Evolutionary conservation across 2,888 invertebrate species (phyloP), one percentile per base, ranked within the genome.

Genomic region (Ephialtes manifestator): DNA sequence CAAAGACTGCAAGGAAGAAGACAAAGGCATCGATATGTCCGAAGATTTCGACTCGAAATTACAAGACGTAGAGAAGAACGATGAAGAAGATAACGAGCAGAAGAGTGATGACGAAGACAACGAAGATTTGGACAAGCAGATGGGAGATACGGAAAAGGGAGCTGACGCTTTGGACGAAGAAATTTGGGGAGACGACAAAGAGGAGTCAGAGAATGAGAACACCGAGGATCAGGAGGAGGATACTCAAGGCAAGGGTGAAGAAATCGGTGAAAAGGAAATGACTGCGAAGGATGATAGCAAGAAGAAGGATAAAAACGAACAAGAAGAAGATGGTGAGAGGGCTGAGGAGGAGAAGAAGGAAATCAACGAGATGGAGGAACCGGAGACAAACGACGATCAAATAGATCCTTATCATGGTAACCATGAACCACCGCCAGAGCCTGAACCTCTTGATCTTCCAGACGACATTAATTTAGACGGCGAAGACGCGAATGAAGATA

Each of bases 21-120:
- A 99, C 86, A 97, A 98, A 71, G 98, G 98, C 20, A 97, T 99
- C 77, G 99, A 99, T 90, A 99, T 99, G 98, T 97, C 97, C 20
- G 99, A 99, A 88, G 98, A 99, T 93, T 99, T 99, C 92, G 98
- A 98, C 81, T 98, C 97, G 0, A 97, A 98, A 93, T 94, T 97
- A 81, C 98, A 98, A 92, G 97, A 99, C 91, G 94, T 97, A 18
- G 97, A 97, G 3, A 95, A 96, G 86, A 95, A 96, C 77, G 95
- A 96, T 28, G 96, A 96, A 0, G 95, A 97, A 15, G 94, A 95
- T 0, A 94, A 95, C 10, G 94, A 95, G 18, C 95, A 97, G 95
- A 96, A 87, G 31, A 96, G 97, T 3, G 95, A 95, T 0, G 95
- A 95, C 18, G 95, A 97, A 15, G 96, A 97, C 39, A 96, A 97